Conservation (phyloP, 23 tunicate species). For the Clavelina lepadiformis region DNA sequence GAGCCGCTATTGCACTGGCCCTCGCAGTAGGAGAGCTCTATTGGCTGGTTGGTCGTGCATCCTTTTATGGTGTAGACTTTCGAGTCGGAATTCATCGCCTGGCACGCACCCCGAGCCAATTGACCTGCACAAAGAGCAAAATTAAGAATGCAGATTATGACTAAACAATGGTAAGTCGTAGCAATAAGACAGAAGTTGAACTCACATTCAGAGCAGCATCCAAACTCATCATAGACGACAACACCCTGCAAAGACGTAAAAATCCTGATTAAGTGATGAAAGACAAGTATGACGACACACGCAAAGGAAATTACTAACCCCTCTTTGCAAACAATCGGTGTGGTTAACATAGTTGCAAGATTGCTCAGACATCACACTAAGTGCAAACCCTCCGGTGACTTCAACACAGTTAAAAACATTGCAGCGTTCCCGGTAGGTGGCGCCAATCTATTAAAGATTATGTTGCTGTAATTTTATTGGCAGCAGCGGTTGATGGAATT, state of each 20-base stretch:
- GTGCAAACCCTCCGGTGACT: constrained; percentile 22
- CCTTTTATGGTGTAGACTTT: background rate
- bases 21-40: constrained; percentile 25
- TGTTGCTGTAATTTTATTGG: background rate
- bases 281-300: too few relatives aligned
- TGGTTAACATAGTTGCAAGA: constrained; percentile 25
- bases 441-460: constrained; percentile 35
- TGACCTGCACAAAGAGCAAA: constrained; percentile 11
- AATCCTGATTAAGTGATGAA: too few relatives aligned
- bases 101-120: constrained; percentile 11
- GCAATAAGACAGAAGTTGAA: background rate
- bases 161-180: background rate
- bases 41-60: constrained; percentile 25
- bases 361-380: background rate
- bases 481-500: background rate
- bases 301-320: constrained; percentile 24
- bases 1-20: constrained; percentile 46
- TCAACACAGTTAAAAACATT: constrained; percentile 23
- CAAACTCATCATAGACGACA: constrained; percentile 23
- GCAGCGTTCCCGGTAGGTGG: constrained; percentile 23
- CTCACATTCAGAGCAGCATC: constrained; percentile 49
- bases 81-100: background rate
- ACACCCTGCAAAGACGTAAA: constrained; percentile 24
- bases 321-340: constrained; percentile 22
- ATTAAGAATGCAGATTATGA: background rate